Evolutionary conservation across 2,113 vertebrate species (phyloP), one percentile per base, ranked within the genome.

Genomic region (Oreochromis spilurus): DNA sequence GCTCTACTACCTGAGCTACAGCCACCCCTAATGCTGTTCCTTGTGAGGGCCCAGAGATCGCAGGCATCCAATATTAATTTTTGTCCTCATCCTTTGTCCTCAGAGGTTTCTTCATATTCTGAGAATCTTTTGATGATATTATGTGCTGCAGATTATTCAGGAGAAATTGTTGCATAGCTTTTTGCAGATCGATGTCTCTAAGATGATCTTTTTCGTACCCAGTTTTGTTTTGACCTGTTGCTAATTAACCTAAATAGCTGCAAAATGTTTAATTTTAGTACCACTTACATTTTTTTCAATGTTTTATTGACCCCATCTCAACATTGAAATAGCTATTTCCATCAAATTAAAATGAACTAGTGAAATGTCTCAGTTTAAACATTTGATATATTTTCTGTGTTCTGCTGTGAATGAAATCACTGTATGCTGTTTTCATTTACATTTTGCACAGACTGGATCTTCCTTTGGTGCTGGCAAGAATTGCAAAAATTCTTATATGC

Each of bases 271-370:
- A 24, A 24, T 26, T 4, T 10, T 4, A 43, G 11, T 70, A 70
- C 0, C n/a, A 16, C 34, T 67, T 13, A 4, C 12, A 62, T 29
- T 54, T 36, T 62, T 65, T 0, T 4, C 4, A 0, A 38, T 9
- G 4, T 72, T 26, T 26, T 45, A 24, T 43, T 43, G 5, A 8
- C 8, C 65, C 21, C 13, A 26, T 45, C 38, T 24, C 65, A 72
- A 43, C 38, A 48, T 72, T 26, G 67, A 72, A 26, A 72, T 17
- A 45, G 62, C 19, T 29, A 21, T 72, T 26, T 17, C 65, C 21
- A 72, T 72, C 38, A 72, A 72, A 45, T 72, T 72, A 0, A 72
- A 72, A 45, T 45, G 67, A 72, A 10, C 38, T 45, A 72, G 67
- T 16, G 1, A 45, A 10, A 45, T 2, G 16, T 72, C 38, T 45